Evolutionary conservation across 2,113 vertebrate genomes (phyloP).

Genomic region (Pomatorhinus ruficollis): DNA sequence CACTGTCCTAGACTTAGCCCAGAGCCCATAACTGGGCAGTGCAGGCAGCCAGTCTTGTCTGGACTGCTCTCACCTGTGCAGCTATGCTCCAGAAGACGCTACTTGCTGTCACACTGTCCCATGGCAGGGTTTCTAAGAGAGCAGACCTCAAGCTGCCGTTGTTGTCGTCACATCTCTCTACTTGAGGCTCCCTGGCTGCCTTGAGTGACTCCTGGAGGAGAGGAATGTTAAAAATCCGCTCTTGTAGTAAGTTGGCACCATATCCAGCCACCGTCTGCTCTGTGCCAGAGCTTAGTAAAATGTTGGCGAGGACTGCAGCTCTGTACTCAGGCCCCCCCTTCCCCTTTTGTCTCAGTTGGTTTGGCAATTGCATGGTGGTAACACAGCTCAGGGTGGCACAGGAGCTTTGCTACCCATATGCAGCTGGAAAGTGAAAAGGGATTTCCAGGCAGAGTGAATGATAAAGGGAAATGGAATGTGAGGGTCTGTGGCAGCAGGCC

Average conservation of each 20-base stretch:
- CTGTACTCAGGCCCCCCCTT: slow-evolving; percentile 29
- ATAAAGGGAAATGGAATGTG: not conserved
- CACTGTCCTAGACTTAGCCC: not conserved
- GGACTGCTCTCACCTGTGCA: not conserved
- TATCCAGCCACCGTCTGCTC: slow-evolving; percentile 60
- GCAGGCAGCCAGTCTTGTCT: not conserved
- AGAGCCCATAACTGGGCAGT: not conserved
- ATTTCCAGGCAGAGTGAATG: slow-evolving; percentile 19
- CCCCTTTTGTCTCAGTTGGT: slow-evolving; percentile 54
- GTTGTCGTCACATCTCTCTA: slow-evolving; percentile 1
- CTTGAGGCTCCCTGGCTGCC: slow-evolving; percentile 47
- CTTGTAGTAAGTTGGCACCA: slow-evolving; percentile 72
- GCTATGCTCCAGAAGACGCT: not conserved
- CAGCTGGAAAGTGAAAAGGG: slow-evolving; percentile 30
- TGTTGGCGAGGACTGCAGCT: slow-evolving; percentile 47
- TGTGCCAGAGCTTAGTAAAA: slow-evolving; percentile 73
- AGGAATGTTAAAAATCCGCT: slow-evolving; percentile 73
- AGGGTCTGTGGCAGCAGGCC: not conserved
- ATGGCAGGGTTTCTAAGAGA: not conserved
- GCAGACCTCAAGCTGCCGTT: not conserved
- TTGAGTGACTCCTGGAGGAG: slow-evolving; percentile 62
- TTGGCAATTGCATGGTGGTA: slow-evolving; percentile 35
- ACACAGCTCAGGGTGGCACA: slow-evolving; percentile 25
- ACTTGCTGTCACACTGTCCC: not conserved
- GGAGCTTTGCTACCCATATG: slow-evolving; percentile 10